phyloP scores from a whole-genome alignment of 2,797 vertebrate genomes.

The Sternarchorhynchus goeldii region DNA sequence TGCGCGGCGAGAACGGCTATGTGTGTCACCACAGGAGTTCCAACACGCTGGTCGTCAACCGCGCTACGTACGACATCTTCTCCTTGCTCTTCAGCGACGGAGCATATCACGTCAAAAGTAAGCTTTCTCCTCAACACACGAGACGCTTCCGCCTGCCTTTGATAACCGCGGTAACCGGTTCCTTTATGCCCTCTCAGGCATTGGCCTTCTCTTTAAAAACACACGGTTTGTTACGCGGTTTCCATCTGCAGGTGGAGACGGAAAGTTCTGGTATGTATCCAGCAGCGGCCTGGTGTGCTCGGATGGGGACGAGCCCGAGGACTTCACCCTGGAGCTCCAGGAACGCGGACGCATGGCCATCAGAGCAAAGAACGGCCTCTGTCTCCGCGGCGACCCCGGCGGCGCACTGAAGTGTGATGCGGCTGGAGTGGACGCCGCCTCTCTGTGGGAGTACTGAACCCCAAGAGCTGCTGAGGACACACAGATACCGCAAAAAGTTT shows the following conservation, averaged over 20 bases:
- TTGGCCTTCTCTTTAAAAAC: neutral
- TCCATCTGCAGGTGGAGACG: conserved; percentile 77
- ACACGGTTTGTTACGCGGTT: conserved; percentile 5
- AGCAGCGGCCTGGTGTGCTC: conserved; percentile 86
- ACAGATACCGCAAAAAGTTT: neutral
- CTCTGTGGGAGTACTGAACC: conserved; percentile 90
- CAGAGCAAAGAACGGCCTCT: conserved; percentile 85
- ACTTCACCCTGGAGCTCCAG: conserved; percentile 92
- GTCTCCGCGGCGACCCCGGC: conserved; percentile 89
- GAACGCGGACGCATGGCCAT: conserved; percentile 88
- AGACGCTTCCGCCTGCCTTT: too few species aligned
- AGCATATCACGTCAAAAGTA: conserved; percentile 92
- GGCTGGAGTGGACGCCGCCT: conserved; percentile 71
- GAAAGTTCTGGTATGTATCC: conserved; percentile 90
- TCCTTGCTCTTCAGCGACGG: conserved; percentile 88
- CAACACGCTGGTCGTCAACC: conserved; percentile 89
- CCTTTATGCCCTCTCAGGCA: too few species aligned
- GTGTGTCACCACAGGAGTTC: conserved; percentile 92
- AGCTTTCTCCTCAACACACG: conserved; percentile 43
- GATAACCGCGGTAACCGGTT: too few species aligned
- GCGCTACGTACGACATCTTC: conserved; percentile 94
- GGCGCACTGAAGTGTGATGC: conserved; percentile 88
- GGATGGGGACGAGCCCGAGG: conserved; percentile 88
- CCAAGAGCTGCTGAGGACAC: neutral
- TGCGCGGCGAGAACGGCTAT: conserved; percentile 89